phyloP scores from a whole-genome alignment of 2,797 vertebrate species.

The Rachycentron canadum region DNA sequence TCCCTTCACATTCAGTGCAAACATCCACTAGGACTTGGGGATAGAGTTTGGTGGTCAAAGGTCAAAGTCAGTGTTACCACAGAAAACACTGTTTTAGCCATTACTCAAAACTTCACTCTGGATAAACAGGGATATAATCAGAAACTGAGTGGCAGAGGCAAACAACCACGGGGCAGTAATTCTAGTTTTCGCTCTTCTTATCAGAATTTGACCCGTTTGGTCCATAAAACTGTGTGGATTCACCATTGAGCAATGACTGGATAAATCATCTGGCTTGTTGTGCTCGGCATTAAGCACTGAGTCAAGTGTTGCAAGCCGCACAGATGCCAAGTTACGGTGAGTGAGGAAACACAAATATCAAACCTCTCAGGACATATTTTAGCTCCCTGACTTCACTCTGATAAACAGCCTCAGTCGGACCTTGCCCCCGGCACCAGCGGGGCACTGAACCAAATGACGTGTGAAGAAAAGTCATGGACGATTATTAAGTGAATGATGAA shows the following conservation, averaged over 20 bases:
- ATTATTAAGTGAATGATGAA: conserved; percentile 59
- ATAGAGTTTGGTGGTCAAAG: too few relatives aligned
- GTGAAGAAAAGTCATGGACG: conserved; percentile 31
- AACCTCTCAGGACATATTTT: conserved; percentile 15
- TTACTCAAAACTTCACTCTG: too few relatives aligned
- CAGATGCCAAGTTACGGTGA: conserved; percentile 17
- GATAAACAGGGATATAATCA: too few relatives aligned
- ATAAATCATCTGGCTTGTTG: not conserved
- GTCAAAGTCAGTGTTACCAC: too few relatives aligned
- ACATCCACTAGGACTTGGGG: too few relatives aligned
- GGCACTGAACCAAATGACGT: conserved; percentile 37
- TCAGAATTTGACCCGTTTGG: not conserved
- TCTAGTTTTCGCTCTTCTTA: too few relatives aligned
- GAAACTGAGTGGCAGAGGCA: too few relatives aligned
- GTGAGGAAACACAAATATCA: conserved; percentile 30
- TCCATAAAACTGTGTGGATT: not conserved
- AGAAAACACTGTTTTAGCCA: too few relatives aligned
- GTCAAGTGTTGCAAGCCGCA: not conserved
- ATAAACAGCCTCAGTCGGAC: conserved; percentile 51
- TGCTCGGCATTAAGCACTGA: not conserved
- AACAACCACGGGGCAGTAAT: too few relatives aligned
- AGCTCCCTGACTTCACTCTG: conserved; percentile 31
- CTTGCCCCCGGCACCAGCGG: conserved; percentile 31
- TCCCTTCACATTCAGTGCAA: too few relatives aligned
- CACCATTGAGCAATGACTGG: not conserved